phyloP scores from a whole-genome alignment of 1,140 invertebrate species.

The Protaetia brevitarsis region DNA sequence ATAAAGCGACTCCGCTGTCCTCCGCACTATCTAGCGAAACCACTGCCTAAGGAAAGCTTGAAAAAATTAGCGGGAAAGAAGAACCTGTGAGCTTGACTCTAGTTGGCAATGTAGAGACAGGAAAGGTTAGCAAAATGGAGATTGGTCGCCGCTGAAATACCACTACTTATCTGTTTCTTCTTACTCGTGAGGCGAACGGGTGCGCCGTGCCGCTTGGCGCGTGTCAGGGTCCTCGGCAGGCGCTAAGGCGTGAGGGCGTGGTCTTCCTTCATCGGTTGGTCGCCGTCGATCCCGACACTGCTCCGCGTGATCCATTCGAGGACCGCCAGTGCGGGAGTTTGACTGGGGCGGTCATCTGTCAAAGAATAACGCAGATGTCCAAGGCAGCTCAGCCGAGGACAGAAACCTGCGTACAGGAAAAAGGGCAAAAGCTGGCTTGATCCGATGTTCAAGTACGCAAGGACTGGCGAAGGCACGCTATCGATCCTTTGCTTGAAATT shows the following conservation, averaged over 20 bases:
- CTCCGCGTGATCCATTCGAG: constrained; percentile 50
- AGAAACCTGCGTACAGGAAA: constrained; percentile 80
- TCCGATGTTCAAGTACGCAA: no score
- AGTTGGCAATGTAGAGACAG: no score
- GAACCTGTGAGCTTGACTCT: no score
- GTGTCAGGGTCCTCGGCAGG: neutral
- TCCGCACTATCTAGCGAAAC: no score
- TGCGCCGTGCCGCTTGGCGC: neutral
- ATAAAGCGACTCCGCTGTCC: no score
- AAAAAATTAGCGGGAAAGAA: no score
- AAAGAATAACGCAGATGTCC: constrained; percentile 42
- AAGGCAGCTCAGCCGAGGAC: constrained; percentile 64
- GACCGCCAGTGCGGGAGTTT: constrained; percentile 73
- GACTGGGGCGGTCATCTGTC: constrained; percentile 73
- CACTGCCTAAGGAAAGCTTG: no score
- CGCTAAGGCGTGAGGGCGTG: constrained; percentile 45
- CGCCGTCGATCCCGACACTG: no score
- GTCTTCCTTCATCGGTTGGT: neutral
- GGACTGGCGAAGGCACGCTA: no score
- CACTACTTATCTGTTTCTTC: neutral
- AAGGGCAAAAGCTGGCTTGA: no score
- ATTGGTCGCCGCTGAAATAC: neutral
- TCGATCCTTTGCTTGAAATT: no score
- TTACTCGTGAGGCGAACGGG: neutral
- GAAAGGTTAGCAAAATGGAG: no score